Conservation (phyloP, 2,113 vertebrate genomes). For the Macquaria australasica region DNA sequence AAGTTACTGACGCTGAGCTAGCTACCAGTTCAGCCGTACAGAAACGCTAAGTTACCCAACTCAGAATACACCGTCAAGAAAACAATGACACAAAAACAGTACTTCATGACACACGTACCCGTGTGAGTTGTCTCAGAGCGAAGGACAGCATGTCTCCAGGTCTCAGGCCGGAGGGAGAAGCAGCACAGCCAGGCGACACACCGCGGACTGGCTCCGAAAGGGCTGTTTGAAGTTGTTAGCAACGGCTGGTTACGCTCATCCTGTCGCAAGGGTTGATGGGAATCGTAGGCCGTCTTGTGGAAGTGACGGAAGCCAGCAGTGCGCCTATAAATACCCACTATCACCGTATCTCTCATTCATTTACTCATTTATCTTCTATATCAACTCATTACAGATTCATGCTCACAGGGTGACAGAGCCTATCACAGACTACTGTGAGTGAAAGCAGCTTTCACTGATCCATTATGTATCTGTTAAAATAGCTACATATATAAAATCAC, state of each 20-base stretch:
- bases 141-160: conserved; percentile 79
- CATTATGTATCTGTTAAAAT: neutral
- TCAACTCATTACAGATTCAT: neutral
- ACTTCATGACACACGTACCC: conserved; percentile 59
- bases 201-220: conserved; percentile 7
- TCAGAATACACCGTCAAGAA: neutral
- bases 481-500: too few relatives aligned
- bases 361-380: neutral
- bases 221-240: conserved; percentile 32
- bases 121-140: conserved; percentile 75
- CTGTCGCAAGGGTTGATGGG: conserved; percentile 63
- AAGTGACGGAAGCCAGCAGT: neutral
- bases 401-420: neutral
- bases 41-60: neutral
- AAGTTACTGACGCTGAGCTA: conserved; percentile 11
- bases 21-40: conserved; percentile 7
- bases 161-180: conserved; percentile 36
- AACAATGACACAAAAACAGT: neutral
- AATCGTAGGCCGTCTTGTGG: conserved; percentile 50
- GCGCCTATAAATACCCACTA: too few relatives aligned
- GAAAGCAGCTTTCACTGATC: neutral
- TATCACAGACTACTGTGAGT: neutral
- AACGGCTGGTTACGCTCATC: conserved; percentile 12
- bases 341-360: neutral
- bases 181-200: conserved; percentile 28